These are phyloP conservation scores for Palythoa caribaeorum DNA, from an alignment of 92 coral and sea anemone species.

Conservation along the genomic window DNA sequence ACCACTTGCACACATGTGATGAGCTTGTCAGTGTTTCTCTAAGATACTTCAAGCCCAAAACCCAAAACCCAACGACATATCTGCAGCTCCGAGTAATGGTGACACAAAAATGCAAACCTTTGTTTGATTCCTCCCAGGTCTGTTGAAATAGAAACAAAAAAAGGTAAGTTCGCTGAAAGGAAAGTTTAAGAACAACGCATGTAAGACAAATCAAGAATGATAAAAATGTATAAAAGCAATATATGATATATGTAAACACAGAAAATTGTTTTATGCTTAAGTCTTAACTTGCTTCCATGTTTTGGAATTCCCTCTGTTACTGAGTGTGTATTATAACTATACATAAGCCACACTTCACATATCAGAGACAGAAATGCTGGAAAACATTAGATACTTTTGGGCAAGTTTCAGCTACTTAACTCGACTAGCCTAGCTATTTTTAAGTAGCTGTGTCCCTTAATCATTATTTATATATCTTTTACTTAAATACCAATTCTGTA, in stretches of 20 bases:
- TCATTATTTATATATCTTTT: too few relatives aligned
- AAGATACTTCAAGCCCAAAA: background rate
- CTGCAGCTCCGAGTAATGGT: background rate
- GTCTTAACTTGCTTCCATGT: too few relatives aligned
- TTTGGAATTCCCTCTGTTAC: background rate
- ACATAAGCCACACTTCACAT: too few relatives aligned
- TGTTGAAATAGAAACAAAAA: background rate
- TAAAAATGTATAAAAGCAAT: background rate
- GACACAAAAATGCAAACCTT: background rate
- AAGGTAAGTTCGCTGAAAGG: background rate
- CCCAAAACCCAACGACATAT: background rate
- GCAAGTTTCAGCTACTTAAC: background rate
- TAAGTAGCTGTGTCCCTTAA: too few relatives aligned
- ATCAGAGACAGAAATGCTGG: too few relatives aligned
- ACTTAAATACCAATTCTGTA: too few relatives aligned
- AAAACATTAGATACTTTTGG: background rate
- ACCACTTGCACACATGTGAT: too few relatives aligned
- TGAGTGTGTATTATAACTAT: background rate
- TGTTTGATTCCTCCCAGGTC: conserved; percentile 36
- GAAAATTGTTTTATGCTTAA: too few relatives aligned
- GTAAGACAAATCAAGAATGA: background rate
- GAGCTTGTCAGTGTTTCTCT: too few relatives aligned
- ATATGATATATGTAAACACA: background rate
- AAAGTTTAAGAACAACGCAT: background rate
- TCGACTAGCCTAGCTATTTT: too few relatives aligned